These are phyloP conservation scores for Tachuris rubrigastra DNA, from an alignment of 2,113 vertebrate species.

Conservation along the genomic window DNA sequence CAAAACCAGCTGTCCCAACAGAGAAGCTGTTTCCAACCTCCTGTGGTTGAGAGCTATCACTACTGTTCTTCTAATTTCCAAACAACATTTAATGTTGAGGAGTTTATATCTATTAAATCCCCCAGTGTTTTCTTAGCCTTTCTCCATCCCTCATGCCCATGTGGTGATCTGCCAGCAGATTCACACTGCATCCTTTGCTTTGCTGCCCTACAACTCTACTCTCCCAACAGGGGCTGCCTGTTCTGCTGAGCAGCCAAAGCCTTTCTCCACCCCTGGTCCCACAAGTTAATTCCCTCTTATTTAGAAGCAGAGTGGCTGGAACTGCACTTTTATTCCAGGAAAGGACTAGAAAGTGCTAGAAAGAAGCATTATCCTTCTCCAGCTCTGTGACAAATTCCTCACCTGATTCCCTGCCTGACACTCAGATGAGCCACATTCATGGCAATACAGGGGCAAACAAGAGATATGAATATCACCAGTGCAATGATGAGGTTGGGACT, in stretches of 20 bases:
- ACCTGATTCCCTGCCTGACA: neutral
- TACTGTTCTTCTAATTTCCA: neutral
- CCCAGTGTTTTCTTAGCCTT: neutral
- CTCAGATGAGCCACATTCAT: neutral
- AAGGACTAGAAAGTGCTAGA: neutral
- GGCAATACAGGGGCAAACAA: neutral
- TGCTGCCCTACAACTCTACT: neutral
- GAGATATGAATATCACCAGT: neutral
- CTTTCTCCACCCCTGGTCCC: neutral
- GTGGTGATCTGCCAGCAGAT: neutral
- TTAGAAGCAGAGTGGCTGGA: neutral
- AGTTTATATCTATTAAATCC: neutral
- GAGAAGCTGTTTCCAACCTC: neutral
- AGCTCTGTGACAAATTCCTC: neutral
- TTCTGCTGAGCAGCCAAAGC: neutral
- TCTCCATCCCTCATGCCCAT: neutral
- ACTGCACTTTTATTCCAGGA: neutral
- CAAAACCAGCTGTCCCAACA: neutral
- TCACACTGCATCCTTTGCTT: neutral
- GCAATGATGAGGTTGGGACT: neutral
- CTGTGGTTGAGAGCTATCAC: neutral
- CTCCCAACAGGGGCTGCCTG: neutral
- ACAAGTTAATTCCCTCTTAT: neutral
- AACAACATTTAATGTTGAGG: neutral
- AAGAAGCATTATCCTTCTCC: neutral